Evolutionary conservation across 2,113 vertebrate genomes (phyloP), one percentile per base, ranked within the genome.

Genomic region (Ceratotherium simum): DNA sequence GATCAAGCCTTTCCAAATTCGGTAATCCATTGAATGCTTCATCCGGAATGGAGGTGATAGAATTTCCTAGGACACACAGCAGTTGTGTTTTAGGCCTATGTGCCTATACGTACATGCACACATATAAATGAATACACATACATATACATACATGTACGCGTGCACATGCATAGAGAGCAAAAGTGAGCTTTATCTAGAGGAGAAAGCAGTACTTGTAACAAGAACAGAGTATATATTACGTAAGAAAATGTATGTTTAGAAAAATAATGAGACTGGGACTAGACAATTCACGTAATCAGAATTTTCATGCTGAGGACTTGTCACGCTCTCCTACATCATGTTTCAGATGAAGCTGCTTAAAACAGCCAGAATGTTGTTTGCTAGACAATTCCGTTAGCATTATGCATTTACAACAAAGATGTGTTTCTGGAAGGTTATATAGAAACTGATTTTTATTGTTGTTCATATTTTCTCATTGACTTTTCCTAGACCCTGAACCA

Each of bases 1-100:
- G 98, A 98, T 99, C 99, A 94, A 99, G 99, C 99, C 99, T 99
- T 98, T 99, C 99, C 98, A 99, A 98, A 98, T 99, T 99, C 7
- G 99, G 99, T 75, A 99, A 98, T 54, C 99, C 99, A 0, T 99
- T 99, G 96, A 99, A 99, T 67, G 99, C 99, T 97, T 98, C 99
- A 42, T 99, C 99, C 33, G 99, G 99, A 98, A 99, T 99, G 89
- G 98, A 91, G 95, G 98, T 99, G 98, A 99, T 99, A 81, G 96
- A 97, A 51, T 99, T 99, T 46, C 99, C 99, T 99, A 98, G 96
- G 79, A 97, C 21, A 97, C 17, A 27, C 10, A 95, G 31, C 39
- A 81, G 48, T 81, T 95, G 29, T 36, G 10, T 92, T 76, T 90
- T 97, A 96, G 90, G 23, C 39, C 17, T 23, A 3, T 80, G 20